These are phyloP conservation scores for Ashinkailepas kermadecensis DNA, from an alignment of 2,888 invertebrate species.

Conservation along the genomic window DNA sequence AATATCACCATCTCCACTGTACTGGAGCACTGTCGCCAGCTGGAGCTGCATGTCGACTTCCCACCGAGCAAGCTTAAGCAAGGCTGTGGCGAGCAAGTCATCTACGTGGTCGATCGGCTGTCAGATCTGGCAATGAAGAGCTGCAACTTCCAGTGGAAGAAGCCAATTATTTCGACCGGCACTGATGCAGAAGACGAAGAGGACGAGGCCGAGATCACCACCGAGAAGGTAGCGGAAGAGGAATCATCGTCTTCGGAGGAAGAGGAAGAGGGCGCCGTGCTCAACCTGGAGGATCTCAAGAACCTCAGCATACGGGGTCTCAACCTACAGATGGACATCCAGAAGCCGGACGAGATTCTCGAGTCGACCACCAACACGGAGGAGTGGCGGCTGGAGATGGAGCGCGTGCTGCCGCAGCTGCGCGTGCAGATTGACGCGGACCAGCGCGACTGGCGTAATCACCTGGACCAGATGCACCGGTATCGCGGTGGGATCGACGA, in stretches of 20 bases:
- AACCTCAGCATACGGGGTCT: slow-evolving; percentile 55
- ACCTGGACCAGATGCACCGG: slow-evolving; percentile 83
- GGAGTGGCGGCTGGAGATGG: slow-evolving; percentile 85
- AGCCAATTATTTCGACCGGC: neutral
- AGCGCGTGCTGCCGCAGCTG: slow-evolving; percentile 84
- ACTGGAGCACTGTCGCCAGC: slow-evolving; percentile 66
- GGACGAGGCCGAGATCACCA: slow-evolving; percentile 32
- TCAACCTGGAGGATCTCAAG: neutral
- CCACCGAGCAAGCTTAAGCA: slow-evolving; percentile 87
- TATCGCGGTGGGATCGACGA: slow-evolving; percentile 59
- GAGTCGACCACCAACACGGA: slow-evolving; percentile 54
- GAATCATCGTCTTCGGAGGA: slow-evolving; percentile 68
- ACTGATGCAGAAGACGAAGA: slow-evolving; percentile 24
- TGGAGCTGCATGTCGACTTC: slow-evolving; percentile 69
- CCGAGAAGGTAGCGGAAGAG: slow-evolving; percentile 51
- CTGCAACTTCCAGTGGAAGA: slow-evolving; percentile 41
- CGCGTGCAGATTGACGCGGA: slow-evolving; percentile 42
- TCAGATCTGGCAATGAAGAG: slow-evolving; percentile 73
- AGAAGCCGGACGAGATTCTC: slow-evolving; percentile 48
- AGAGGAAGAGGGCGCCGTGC: slow-evolving; percentile 45
- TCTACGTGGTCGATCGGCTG: slow-evolving; percentile 73
- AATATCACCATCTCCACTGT: slow-evolving; percentile 83
- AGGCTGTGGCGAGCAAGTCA: slow-evolving; percentile 83
- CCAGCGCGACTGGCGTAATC: slow-evolving; percentile 83
- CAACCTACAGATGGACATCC: slow-evolving; percentile 48